phyloP scores from a whole-genome alignment of 37 sponge, comb jelly and placozoan species.

The Aplysina aerophoba region DNA sequence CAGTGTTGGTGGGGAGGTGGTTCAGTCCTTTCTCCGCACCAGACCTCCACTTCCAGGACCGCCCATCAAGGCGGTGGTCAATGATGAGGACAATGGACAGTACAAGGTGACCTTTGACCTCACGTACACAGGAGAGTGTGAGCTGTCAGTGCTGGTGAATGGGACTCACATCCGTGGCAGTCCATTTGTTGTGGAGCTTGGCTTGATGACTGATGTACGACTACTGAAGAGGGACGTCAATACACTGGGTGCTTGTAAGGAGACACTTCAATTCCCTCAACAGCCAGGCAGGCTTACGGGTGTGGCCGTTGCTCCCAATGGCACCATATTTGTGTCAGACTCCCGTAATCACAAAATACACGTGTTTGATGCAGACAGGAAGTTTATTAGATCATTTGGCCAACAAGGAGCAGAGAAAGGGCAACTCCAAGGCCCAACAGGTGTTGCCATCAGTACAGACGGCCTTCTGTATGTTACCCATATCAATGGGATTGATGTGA shows the following conservation, averaged over 20 bases:
- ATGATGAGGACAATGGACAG: too few relatives aligned
- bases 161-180: too few relatives aligned
- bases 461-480: not conserved
- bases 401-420: not conserved
- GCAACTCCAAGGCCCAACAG: not conserved
- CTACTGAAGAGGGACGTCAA: not conserved
- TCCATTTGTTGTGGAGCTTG: not conserved
- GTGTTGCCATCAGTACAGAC: not conserved
- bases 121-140: too few relatives aligned
- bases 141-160: too few relatives aligned
- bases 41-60: slow-evolving; percentile 6
- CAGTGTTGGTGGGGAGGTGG: too few relatives aligned
- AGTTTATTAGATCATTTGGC: not conserved
- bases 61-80: not conserved
- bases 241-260: too few relatives aligned
- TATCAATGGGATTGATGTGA: not conserved
- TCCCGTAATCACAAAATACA: not conserved
- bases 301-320: not conserved
- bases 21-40: not conserved
- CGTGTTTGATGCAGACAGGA: not conserved
- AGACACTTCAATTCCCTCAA: not conserved
- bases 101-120: too few relatives aligned
- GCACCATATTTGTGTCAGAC: not conserved
- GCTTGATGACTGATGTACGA: not conserved
- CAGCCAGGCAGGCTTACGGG: not conserved